A percentile compares a stretch with the other conserved stretches of the same genome.
These are phyloP conservation scores for Pollenia labialis DNA, from an alignment of 2,888 invertebrate genomes.

Conservation along the genomic window DNA sequence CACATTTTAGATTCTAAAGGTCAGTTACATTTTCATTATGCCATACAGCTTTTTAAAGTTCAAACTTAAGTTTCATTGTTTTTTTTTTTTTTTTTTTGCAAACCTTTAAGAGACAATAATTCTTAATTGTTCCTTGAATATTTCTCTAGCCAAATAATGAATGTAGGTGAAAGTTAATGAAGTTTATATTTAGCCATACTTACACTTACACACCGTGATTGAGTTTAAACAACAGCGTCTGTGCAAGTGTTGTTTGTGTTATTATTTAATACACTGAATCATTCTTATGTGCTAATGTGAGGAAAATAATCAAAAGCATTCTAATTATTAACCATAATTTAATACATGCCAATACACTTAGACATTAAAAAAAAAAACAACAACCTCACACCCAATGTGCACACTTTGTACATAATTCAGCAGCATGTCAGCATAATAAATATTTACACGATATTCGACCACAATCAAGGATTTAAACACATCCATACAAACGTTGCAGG, in stretches of 20 bases:
- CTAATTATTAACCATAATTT: slow-evolving; percentile 51
- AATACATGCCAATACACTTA: slow-evolving; percentile 47
- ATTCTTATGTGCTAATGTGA: slow-evolving; percentile 50
- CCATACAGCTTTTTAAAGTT: too few relatives aligned
- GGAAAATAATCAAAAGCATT: slow-evolving; percentile 50
- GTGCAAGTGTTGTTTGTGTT: slow-evolving; percentile 2
- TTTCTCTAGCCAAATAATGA: neutral
- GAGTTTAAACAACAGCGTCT: neutral
- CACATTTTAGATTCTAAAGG: too few relatives aligned
- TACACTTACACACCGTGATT: neutral
- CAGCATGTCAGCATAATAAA: neutral
- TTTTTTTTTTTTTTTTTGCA: too few relatives aligned
- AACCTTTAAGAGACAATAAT: too few relatives aligned
- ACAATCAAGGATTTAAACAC: neutral
- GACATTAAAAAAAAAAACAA: neutral
- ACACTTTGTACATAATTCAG: neutral
- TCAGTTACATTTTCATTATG: too few relatives aligned
- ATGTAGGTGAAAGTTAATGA: neutral
- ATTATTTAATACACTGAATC: slow-evolving; percentile 38
- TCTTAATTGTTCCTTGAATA: too few relatives aligned
- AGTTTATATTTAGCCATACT: slow-evolving; percentile 26
- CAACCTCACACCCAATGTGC: neutral
- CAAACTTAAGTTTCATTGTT: too few relatives aligned
- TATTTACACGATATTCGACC: neutral
- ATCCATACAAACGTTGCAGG: neutral